A percentile compares a stretch with the other conserved stretches of the same genome.
These are phyloP conservation scores for Pocillopora verrucosa DNA, from an alignment of 64 coral and sea anemone genomes.

Conservation along the genomic window DNA sequence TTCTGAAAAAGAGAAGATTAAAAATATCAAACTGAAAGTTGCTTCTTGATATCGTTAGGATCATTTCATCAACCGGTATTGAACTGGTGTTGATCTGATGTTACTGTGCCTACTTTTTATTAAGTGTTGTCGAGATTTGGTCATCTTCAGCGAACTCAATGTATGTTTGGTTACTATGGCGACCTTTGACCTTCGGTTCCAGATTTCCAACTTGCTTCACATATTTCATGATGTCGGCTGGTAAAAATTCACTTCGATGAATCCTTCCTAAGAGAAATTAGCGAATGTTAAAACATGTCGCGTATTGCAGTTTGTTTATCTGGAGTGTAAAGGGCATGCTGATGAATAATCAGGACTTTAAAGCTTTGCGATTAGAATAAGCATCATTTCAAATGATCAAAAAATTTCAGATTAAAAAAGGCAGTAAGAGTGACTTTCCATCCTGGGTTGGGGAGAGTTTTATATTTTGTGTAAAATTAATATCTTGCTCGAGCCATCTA, in stretches of 20 bases:
- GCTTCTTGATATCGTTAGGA: too few species aligned
- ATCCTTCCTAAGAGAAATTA: neutral
- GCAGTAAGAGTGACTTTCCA: too few species aligned
- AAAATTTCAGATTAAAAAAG: too few species aligned
- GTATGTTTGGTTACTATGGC: slow-evolving; percentile 91
- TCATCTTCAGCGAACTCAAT: slow-evolving; percentile 50
- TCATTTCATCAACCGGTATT: too few species aligned
- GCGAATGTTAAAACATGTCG: too few species aligned
- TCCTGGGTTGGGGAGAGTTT: too few species aligned
- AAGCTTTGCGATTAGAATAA: neutral
- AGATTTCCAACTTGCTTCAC: slow-evolving; percentile 39
- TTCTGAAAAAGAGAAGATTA: slow-evolving; percentile 41
- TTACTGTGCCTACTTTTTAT: slow-evolving; percentile 19
- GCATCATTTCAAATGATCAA: too few species aligned
- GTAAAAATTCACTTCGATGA: slow-evolving; percentile 57
- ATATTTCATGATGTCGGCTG: slow-evolving; percentile 67
- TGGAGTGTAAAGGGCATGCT: neutral
- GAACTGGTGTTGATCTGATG: neutral
- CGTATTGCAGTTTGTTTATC: too few species aligned
- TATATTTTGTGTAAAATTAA: too few species aligned
- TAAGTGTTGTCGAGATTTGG: slow-evolving; percentile 35
- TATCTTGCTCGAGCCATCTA: too few species aligned
- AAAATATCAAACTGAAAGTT: neutral
- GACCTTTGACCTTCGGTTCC: slow-evolving; percentile 73
- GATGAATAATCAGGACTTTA: neutral